Base-by-base conservation (phyloP, 2,797 vertebrate species). In the Microchirus variegatus region DNA sequence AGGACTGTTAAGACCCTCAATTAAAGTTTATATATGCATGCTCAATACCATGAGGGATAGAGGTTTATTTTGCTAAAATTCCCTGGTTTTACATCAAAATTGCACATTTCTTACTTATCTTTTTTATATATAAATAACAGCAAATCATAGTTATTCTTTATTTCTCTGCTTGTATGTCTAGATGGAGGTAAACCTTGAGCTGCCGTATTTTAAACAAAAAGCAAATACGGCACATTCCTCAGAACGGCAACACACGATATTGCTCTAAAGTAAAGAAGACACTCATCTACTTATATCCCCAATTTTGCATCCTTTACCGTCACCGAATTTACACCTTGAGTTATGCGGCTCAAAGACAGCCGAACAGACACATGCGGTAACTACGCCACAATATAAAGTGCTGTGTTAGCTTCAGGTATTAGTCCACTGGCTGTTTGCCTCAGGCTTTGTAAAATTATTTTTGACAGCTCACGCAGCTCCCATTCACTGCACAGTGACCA, bases 371-470 rank as follows among this genome's bases (percentile, higher is more conserved):
- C 61, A 62, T 49, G 14, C 5, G 3, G 17, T 15, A 35, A 59
- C 31, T 31, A 31, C 31, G 1, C 31, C 31, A 31, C 31, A 36
- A 17, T 48, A 19, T 50, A 61, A 62, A 57, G 22, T 31, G 53
- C 62, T 64, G 54, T 45, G 43, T 31, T 8, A 6, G 31, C 31
- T 3, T 6, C 7, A 31, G 31, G 31, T 31, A 8, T 63, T 74
- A 49, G 59, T 52, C 56, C 58, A 31, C 43, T 59, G 31, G 31
- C 59, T 74, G 64, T 72, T 69, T 77, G 78, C 73, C 70, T 41
- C 47, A 36, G 70, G 68, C 63, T 59, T 19, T 41, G 59, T 68
- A 56, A 82, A 79, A 64, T 43, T 79, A 58, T 77, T 82, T 82
- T 74, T 84, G 77, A 77, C 66, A 85, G 67, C 70, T 75, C 16